Conservation (phyloP, 53 echinoderm and acorn worm species). For the Zoroaster sp. region DNA sequence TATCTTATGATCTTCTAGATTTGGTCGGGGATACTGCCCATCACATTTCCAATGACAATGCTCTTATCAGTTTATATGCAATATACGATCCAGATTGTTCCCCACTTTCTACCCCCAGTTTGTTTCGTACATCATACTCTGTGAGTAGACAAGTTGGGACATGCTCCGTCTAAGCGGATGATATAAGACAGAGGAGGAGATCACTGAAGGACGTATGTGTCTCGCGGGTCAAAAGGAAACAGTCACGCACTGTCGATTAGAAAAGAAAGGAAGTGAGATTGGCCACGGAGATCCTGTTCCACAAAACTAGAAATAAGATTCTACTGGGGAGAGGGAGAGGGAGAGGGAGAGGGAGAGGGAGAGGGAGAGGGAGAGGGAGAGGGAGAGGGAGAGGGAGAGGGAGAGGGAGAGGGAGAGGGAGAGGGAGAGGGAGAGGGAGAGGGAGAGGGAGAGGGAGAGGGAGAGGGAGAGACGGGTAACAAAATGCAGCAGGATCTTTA, state of each 20-base stretch:
- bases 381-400: neutral
- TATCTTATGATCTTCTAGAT: neutral
- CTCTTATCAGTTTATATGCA: neutral
- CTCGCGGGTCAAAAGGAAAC: slow-evolving; percentile 11
- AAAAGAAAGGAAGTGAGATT: slow-evolving; percentile 2
- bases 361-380: neutral
- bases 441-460: neutral
- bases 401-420: neutral
- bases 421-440: neutral
- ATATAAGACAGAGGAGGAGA: neutral
- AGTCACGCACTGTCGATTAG: slow-evolving; percentile 23
- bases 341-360: neutral
- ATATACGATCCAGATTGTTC: neutral
- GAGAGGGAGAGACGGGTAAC: neutral
- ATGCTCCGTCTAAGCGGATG: slow-evolving; percentile 7
- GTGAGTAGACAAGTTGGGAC: slow-evolving; percentile 38
- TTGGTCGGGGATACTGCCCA: neutral
- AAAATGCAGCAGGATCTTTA: neutral
- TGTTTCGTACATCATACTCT: neutral
- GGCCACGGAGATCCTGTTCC: slow-evolving; percentile 16
- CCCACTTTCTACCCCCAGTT: neutral
- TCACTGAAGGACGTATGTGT: neutral
- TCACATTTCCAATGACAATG: neutral
- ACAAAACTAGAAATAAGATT: slow-evolving; percentile 26
- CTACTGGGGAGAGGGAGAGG: neutral